Percentiles rank a stretch among this genome's conserved stretches.
Conservation (phyloP, 2,113 vertebrate species). For the Cyphomyrus discorhynchus region DNA sequence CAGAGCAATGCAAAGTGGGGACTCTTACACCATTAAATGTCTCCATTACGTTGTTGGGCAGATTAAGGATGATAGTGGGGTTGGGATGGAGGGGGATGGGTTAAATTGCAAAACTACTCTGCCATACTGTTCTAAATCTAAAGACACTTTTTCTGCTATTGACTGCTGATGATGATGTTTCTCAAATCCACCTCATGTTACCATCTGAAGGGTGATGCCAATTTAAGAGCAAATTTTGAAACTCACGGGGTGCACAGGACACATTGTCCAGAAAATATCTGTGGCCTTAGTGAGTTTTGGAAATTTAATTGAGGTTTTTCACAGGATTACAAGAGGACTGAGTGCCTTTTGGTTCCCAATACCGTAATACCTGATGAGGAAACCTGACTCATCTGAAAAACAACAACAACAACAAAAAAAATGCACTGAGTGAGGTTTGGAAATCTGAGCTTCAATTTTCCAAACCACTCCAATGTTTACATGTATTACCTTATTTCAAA, state of each 20-base stretch:
- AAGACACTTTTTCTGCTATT: background rate
- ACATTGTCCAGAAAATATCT: background rate
- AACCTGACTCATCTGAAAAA: background rate
- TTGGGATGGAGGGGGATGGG: background rate
- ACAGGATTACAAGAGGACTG: background rate
- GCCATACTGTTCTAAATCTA: background rate
- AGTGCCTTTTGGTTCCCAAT: background rate
- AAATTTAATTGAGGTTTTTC: background rate
- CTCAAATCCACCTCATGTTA: background rate
- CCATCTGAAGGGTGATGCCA: background rate
- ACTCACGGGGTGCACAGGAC: background rate
- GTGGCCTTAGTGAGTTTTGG: background rate
- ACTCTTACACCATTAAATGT: background rate
- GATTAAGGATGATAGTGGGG: background rate
- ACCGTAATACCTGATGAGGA: background rate
- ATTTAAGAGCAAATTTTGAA: background rate
- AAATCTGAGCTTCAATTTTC: background rate
- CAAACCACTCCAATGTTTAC: background rate
- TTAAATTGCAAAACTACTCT: background rate
- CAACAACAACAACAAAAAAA: background rate
- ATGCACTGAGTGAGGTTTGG: background rate
- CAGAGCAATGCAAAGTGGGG: background rate
- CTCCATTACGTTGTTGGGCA: background rate
- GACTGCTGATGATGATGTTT: background rate
- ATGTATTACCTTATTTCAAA: background rate